Percentiles rank a stretch among this genome's conserved stretches.
Evolutionary conservation across 2,797 vertebrate genomes (phyloP).

Genomic region (Neostethus bicornis): DNA sequence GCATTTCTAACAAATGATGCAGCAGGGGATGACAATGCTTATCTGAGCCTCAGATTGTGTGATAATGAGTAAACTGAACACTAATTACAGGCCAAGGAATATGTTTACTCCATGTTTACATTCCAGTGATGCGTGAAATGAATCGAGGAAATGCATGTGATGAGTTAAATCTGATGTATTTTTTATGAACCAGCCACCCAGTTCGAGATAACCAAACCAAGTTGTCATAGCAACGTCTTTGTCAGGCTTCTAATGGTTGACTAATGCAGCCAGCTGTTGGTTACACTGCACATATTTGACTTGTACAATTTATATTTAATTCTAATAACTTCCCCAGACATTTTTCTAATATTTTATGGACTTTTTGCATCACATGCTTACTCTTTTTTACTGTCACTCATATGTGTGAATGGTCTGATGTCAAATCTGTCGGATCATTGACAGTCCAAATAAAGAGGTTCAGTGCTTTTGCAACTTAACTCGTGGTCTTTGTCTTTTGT

Average conservation of each 20-base stretch:
- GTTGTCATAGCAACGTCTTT: conserved; percentile 65
- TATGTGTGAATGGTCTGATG: conserved; percentile 78
- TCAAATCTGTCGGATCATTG: conserved; percentile 71
- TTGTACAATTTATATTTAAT: conserved; percentile 78
- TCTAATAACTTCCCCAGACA: conserved; percentile 60
- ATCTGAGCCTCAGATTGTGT: conserved; percentile 71
- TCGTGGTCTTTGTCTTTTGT: conserved; percentile 47
- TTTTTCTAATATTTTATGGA: conserved; percentile 80
- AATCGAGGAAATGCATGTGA: conserved; percentile 64
- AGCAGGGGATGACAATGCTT: conserved; percentile 66
- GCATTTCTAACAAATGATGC: conserved; percentile 42
- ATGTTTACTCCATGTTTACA: conserved; percentile 83
- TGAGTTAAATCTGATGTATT: conserved; percentile 55
- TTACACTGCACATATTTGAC: conserved; percentile 65
- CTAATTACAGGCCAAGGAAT: conserved; percentile 79
- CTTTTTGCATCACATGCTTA: conserved; percentile 78
- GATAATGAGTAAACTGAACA: conserved; percentile 72
- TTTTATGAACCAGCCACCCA: conserved; percentile 56
- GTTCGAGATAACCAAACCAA: conserved; percentile 63
- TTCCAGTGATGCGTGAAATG: conserved; percentile 72
- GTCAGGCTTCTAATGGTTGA: conserved; percentile 61
- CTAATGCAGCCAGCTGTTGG: conserved; percentile 58
- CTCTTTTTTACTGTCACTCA: conserved; percentile 76
- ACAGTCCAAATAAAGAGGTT: conserved; percentile 81
- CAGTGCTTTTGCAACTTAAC: conserved; percentile 74